These are phyloP conservation scores for Ommatoiulus sabulosus DNA, from an alignment of 2,888 invertebrate species.

Conservation along the genomic window DNA sequence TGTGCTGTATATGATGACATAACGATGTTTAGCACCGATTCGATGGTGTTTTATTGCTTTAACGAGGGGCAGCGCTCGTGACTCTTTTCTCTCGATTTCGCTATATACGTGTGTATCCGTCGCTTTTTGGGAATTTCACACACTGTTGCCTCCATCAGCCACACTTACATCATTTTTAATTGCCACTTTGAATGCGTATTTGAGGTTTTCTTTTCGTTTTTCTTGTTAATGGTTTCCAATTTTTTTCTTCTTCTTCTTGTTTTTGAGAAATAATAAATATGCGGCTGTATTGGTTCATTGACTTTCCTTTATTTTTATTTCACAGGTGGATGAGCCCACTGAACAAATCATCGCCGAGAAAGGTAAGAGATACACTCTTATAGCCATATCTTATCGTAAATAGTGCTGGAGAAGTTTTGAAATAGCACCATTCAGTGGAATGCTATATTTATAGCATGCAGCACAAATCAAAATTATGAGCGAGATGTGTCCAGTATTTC, in stretches of 20 bases:
- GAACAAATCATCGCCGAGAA: conserved; percentile 32
- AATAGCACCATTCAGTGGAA: no score
- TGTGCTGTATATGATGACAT: not conserved
- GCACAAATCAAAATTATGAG: no score
- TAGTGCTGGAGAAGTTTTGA: no score
- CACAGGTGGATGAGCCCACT: conserved; percentile 50
- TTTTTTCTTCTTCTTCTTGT: not conserved
- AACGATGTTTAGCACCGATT: not conserved
- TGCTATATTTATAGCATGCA: no score
- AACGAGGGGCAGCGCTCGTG: not conserved
- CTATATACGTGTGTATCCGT: no score
- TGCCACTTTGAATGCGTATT: conserved; percentile 36
- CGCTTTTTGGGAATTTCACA: not conserved
- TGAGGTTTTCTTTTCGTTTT: not conserved
- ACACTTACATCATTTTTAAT: conserved; percentile 40
- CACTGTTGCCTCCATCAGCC: not conserved
- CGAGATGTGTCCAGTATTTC: not conserved
- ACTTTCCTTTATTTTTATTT: not conserved
- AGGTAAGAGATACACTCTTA: conserved; percentile 23
- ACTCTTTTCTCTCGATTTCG: no score
- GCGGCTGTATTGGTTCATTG: conserved; percentile 30
- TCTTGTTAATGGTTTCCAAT: not conserved
- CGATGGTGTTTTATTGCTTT: not conserved
- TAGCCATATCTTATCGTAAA: not conserved
- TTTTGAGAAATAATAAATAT: not conserved